These are phyloP conservation scores for Apostichopus japonicus DNA, from an alignment of 35 echinoderm and acorn worm genomes.

Conservation along the genomic window DNA sequence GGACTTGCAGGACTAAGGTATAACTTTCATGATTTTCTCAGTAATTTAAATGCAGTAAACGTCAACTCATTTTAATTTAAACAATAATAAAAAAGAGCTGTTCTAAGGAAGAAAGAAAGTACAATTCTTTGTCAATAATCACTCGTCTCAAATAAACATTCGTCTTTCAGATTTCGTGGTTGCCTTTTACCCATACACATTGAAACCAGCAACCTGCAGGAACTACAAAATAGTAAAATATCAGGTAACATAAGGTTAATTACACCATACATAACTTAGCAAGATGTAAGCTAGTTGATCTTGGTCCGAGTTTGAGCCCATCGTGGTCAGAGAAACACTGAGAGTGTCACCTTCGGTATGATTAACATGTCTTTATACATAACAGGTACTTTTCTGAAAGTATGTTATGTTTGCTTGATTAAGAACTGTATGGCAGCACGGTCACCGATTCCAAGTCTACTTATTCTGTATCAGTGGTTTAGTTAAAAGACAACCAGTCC, in stretches of 20 bases:
- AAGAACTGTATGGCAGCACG: too few species aligned
- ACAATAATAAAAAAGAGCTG: not conserved
- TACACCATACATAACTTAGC: too few species aligned
- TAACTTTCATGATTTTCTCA: not conserved
- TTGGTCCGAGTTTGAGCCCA: too few species aligned
- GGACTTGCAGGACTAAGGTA: constrained; percentile 7
- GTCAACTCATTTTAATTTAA: not conserved
- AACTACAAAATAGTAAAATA: not conserved
- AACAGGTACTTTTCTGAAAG: too few species aligned
- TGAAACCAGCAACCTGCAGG: not conserved
- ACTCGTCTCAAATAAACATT: too few species aligned
- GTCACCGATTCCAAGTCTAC: too few species aligned
- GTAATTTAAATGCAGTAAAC: not conserved
- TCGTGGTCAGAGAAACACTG: too few species aligned
- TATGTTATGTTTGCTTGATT: too few species aligned
- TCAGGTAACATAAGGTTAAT: not conserved
- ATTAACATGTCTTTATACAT: too few species aligned
- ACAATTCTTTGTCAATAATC: too few species aligned
- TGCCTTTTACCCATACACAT: not conserved
- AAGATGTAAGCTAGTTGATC: too few species aligned
- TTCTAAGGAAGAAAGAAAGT: not conserved
- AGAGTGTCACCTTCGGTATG: too few species aligned
- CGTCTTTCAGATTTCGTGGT: constrained; percentile 14
- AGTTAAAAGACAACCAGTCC: not conserved
- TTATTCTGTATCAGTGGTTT: not conserved